A percentile compares a stretch with the other conserved stretches of the same genome.
Conservation (phyloP, 35 echinoderm and acorn worm species). For the Heliocidaris erythrogramma region DNA sequence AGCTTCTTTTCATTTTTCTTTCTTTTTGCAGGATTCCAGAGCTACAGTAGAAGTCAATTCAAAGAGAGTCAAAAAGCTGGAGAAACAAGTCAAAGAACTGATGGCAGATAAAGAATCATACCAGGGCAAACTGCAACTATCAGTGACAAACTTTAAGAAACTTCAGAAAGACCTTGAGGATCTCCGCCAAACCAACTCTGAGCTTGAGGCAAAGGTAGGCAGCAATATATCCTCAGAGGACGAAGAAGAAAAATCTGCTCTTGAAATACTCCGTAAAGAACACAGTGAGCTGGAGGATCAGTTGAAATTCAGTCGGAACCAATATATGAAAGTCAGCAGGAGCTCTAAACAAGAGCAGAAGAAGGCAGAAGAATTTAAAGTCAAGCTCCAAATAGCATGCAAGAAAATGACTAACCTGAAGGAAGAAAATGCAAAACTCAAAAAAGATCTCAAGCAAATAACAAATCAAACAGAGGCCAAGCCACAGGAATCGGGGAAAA, state of each 20-base stretch:
- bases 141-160: conserved; percentile 70
- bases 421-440: background rate
- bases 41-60: background rate
- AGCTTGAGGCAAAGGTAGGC: conserved; percentile 53
- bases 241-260: background rate
- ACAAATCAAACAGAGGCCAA: background rate
- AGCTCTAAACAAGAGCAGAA: background rate
- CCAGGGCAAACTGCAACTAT: conserved; percentile 64
- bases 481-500: background rate
- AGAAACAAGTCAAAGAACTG: conserved; percentile 55
- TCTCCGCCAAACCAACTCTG: conserved; percentile 53
- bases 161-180: conserved; percentile 64
- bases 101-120: conserved; percentile 68
- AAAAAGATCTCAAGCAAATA: conserved; percentile 6
- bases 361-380: background rate
- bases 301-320: background rate
- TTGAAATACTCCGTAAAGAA: background rate
- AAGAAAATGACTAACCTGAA: background rate
- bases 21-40: background rate
- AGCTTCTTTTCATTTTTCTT: background rate
- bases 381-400: background rate
- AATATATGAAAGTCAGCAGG: background rate
- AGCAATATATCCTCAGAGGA: background rate
- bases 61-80: conserved; percentile 42
- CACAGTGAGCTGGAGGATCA: background rate